Percentiles rank a stretch among this genome's conserved stretches.
Conservation (phyloP, 2,113 vertebrate genomes). For the Cyphomyrus discorhynchus region DNA sequence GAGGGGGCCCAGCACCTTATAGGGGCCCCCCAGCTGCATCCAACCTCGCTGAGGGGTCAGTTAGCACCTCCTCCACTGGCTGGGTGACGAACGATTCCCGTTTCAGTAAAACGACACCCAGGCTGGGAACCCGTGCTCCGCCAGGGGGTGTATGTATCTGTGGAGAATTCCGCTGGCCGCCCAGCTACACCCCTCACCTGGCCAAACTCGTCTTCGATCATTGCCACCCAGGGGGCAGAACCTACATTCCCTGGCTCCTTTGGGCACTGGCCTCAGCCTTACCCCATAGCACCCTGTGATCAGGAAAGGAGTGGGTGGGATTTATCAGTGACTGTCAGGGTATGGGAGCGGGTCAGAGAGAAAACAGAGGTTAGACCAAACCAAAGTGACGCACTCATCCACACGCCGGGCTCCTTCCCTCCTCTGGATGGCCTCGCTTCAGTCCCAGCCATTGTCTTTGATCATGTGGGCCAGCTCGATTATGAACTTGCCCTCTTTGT, state of each 20-base stretch:
- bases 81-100: neutral
- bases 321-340: conserved; percentile 19
- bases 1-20: neutral
- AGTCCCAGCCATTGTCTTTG: conserved; percentile 99
- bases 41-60: neutral
- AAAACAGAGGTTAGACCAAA: conserved; percentile 62
- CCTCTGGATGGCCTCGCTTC: conserved; percentile 45
- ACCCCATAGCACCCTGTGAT: neutral
- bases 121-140: neutral
- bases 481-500: conserved; percentile 99
- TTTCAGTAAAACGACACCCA: neutral
- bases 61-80: neutral
- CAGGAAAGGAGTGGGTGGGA: neutral
- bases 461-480: conserved; percentile 99
- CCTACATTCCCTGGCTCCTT: neutral
- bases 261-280: neutral
- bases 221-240: neutral
- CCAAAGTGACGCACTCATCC: conserved; percentile 63
- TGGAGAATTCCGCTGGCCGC: conserved; percentile 3
- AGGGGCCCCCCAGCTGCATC: neutral
- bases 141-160: conserved; percentile 15
- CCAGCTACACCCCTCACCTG: neutral
- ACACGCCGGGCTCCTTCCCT: conserved; percentile 24
- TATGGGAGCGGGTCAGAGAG: conserved; percentile 44
- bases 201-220: neutral